Base-by-base conservation (phyloP, 2,113 vertebrate genomes). In the Saccopteryx leptura region DNA sequence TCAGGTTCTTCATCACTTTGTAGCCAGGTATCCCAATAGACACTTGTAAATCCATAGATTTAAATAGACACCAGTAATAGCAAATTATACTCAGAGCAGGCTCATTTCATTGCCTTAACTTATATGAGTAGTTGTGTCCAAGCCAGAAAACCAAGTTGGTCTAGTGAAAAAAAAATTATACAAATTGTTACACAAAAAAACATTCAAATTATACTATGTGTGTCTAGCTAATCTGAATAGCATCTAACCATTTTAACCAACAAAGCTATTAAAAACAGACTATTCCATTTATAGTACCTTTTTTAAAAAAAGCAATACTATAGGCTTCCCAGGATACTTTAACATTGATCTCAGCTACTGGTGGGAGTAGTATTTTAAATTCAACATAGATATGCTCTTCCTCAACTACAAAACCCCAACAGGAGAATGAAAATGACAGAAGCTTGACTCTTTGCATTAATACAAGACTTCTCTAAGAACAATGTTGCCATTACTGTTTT, bases 91-190 rank as follows among this genome's bases (percentile, higher is more conserved):
- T 58, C 46, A 72, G 90, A 95, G 31, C 21, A 60, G 7, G 9
- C 71, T 39, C 69, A 7, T 65, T 80, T 71, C 5, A 71, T 17
- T 60, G 46, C 21, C 68, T 91, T 90, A 39, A 33, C 26, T 60
- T 33, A 80, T 87, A 90, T 69, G 33, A 69, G 17, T 46, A 83
- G 9, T 28, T 31, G 8, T 52, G 9, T 80, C 48, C 75, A 87
- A 97, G 48, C 17, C 69, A 94, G 86, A 2, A 91, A 83, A 68
- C 26, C 12, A 90, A 92, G 50, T 50, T 28, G 83, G 8, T 79
- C 60, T 74, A 74, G 5, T 3, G 28, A 75, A 58, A 75, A 33
- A 68, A 81, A 58, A 11, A 8, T 5, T 50, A 84, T 8, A 88
- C 7, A 31, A 79, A 9, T n/a, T 90, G 14, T 76, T 72, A 63